These are phyloP conservation scores for Drosophila hamatofila DNA, from an alignment of 2,888 invertebrate genomes.

Conservation along the genomic window DNA sequence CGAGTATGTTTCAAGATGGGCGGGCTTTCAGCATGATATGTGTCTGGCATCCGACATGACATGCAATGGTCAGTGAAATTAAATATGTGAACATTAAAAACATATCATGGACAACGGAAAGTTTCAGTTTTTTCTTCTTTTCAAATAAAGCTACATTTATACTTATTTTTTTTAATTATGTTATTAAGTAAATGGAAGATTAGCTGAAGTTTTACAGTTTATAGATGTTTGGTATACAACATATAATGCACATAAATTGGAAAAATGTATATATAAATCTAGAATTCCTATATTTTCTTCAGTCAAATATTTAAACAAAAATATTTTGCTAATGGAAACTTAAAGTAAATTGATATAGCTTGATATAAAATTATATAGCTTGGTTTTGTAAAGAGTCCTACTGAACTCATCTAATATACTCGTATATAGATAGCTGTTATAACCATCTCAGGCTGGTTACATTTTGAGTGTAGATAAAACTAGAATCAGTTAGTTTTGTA, in stretches of 20 bases:
- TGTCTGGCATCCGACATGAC: constrained; percentile 39
- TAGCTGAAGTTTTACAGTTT: background rate
- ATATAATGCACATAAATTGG: background rate
- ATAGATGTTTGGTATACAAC: background rate
- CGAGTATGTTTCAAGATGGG: constrained; percentile 31
- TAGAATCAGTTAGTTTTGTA: too few relatives aligned
- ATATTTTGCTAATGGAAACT: too few relatives aligned
- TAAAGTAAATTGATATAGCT: too few relatives aligned
- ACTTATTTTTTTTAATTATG: background rate
- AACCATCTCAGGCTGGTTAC: too few relatives aligned
- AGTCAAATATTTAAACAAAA: too few relatives aligned
- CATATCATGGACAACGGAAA: background rate
- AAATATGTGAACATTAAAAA: constrained; percentile 10
- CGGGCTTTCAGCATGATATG: constrained; percentile 32
- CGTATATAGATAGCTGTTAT: too few relatives aligned
- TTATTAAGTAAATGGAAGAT: background rate
- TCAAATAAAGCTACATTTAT: background rate
- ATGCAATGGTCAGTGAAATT: constrained; percentile 41
- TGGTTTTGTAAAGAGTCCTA: too few relatives aligned
- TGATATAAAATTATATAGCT: too few relatives aligned
- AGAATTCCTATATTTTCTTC: too few relatives aligned
- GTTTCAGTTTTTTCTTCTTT: background rate
- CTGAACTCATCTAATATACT: too few relatives aligned
- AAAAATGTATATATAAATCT: background rate
- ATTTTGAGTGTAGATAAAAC: too few relatives aligned